Evolutionary conservation across 2,888 invertebrate species (phyloP).

Genomic region (Drosophila prolongata): DNA sequence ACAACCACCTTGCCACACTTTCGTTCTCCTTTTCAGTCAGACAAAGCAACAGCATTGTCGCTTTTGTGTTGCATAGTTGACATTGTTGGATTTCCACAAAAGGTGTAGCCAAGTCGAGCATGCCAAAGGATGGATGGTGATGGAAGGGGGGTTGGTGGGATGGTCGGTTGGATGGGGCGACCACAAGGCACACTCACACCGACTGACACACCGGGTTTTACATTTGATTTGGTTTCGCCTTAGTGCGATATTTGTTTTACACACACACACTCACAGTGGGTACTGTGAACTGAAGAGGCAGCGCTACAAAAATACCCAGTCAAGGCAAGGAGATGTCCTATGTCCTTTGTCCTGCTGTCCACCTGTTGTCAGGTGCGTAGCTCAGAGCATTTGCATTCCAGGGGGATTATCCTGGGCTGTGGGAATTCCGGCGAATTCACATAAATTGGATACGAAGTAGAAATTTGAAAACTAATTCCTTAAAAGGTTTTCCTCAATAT

Average conservation of each 20-base stretch:
- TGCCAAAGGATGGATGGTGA: conserved; percentile 10
- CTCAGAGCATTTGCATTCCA: conserved; percentile 9
- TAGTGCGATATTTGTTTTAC: conserved; percentile 67
- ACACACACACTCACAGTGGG: conserved; percentile 10
- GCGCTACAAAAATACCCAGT: conserved; percentile 33
- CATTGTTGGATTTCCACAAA: conserved; percentile 76
- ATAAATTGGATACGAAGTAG: background rate
- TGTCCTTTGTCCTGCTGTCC: conserved; percentile 36
- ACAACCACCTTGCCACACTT: conserved; percentile 21
- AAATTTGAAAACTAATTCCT: background rate
- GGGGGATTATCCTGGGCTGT: background rate
- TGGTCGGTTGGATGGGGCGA: conserved; percentile 9
- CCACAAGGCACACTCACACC: conserved; percentile 49
- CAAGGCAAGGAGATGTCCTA: conserved; percentile 38
- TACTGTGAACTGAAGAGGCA: conserved; percentile 22
- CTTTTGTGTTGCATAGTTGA: conserved; percentile 77
- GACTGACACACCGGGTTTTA: conserved; percentile 42
- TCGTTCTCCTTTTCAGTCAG: conserved; percentile 53
- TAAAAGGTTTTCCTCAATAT: background rate
- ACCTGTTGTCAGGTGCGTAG: conserved; percentile 34
- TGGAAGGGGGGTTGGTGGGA: background rate
- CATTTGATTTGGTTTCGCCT: conserved; percentile 75
- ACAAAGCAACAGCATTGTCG: conserved; percentile 75
- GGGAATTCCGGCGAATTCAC: background rate
- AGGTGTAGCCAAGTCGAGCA: conserved; percentile 59